phyloP scores from a whole-genome alignment of 1,140 invertebrate genomes.

The Ruditapes philippinarum region DNA sequence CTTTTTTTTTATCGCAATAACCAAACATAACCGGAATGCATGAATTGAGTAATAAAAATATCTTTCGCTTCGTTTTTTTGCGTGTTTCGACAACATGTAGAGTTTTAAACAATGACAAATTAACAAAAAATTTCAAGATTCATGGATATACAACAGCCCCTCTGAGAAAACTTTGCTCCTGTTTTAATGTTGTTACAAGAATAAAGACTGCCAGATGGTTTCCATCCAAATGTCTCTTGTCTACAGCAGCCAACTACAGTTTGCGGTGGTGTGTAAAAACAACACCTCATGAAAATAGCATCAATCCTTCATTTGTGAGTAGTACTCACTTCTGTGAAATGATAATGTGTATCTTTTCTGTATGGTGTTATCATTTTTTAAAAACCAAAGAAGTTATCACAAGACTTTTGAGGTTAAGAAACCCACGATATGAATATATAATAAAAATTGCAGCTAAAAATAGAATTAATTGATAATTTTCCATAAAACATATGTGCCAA shows the following conservation, averaged over 20 bases:
- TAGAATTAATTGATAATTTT: too few relatives aligned
- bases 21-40: too few relatives aligned
- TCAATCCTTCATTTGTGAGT: constrained; percentile 22
- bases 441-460: too few relatives aligned
- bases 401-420: too few relatives aligned
- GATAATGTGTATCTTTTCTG: neutral
- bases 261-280: constrained; percentile 14
- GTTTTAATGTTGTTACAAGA: too few relatives aligned
- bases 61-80: neutral
- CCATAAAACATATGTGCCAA: too few relatives aligned
- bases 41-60: too few relatives aligned
- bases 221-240: constrained; percentile 4
- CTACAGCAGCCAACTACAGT: neutral
- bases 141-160: neutral
- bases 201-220: constrained; percentile 14
- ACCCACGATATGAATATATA: too few relatives aligned
- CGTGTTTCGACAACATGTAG: too few relatives aligned
- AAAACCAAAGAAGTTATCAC: neutral
- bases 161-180: too few relatives aligned
- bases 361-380: neutral
- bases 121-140: neutral
- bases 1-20: too few relatives aligned
- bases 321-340: constrained; percentile 32
- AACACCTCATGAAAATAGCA: constrained; percentile 33
- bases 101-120: too few relatives aligned